These are phyloP conservation scores for Pteria penguin DNA, from an alignment of 2,888 invertebrate genomes.

Conservation along the genomic window DNA sequence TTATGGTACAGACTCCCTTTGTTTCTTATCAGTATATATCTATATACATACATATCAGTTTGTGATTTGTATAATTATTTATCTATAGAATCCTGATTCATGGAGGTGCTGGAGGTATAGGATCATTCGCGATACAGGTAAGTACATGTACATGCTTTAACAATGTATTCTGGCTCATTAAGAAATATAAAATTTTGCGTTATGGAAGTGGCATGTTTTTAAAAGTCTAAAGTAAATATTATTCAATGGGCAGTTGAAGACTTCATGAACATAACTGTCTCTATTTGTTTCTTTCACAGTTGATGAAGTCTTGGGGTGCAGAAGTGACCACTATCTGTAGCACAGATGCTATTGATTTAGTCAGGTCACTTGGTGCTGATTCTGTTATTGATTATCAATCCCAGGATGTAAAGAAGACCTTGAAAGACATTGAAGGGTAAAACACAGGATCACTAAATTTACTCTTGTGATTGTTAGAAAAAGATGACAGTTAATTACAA, in stretches of 20 bases:
- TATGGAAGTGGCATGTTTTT: no score
- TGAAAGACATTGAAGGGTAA: slow-evolving; percentile 86
- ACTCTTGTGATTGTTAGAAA: not conserved
- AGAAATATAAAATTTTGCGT: no score
- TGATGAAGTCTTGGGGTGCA: slow-evolving; percentile 87
- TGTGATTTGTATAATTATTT: no score
- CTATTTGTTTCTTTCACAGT: slow-evolving; percentile 61
- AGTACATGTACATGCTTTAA: not conserved
- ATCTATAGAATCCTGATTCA: slow-evolving; percentile 88
- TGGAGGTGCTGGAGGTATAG: slow-evolving; percentile 95
- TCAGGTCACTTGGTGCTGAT: slow-evolving; percentile 86
- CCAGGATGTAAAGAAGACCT: slow-evolving; percentile 83
- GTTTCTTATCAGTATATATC: no score
- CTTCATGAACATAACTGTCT: no score
- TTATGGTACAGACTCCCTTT: no score
- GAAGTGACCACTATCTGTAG: slow-evolving; percentile 88
- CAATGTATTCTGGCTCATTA: no score
- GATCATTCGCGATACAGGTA: slow-evolving; percentile 90
- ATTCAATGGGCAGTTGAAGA: no score
- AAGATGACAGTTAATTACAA: no score
- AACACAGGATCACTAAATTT: slow-evolving; percentile 61
- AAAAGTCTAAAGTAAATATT: no score
- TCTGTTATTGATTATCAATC: slow-evolving; percentile 88
- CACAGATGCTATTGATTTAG: slow-evolving; percentile 84
- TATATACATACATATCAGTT: no score